A percentile compares a stretch with the other conserved stretches of the same genome.
These are phyloP conservation scores for Eufriesea mexicana DNA, from an alignment of 1,140 invertebrate genomes.

Conservation along the genomic window DNA sequence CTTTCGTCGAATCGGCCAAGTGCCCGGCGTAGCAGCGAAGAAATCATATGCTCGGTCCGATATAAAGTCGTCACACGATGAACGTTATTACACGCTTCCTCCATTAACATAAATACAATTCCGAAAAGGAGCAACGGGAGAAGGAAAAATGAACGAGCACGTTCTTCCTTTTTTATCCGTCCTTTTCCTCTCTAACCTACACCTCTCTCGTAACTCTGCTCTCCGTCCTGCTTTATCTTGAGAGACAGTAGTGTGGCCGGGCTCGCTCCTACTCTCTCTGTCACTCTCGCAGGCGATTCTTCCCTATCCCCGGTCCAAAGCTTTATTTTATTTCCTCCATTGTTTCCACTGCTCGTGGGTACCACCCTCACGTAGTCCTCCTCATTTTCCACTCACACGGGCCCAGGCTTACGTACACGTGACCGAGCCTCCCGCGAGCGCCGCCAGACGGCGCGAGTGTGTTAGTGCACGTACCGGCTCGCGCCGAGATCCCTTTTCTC, in stretches of 20 bases:
- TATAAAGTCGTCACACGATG: constrained; percentile 15
- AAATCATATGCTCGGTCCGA: not conserved
- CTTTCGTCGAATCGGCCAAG: constrained; percentile 17
- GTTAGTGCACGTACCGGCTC: constrained; percentile 55
- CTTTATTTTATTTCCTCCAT: constrained; percentile 80
- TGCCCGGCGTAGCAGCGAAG: not conserved
- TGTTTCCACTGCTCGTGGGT: constrained; percentile 73
- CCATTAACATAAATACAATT: constrained; percentile 43
- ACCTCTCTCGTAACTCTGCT: constrained; percentile 29
- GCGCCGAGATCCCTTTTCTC: constrained; percentile 74
- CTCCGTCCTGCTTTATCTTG: constrained; percentile 64
- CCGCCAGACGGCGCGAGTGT: constrained; percentile 15
- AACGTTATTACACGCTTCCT: not conserved
- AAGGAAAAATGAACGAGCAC: not conserved
- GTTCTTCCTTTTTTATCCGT: constrained; percentile 23
- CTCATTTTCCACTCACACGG: constrained; percentile 72
- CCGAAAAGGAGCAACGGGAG: not conserved
- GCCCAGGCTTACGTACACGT: constrained; percentile 44
- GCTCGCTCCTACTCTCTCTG: constrained; percentile 1
- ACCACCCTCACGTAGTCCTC: constrained; percentile 67
- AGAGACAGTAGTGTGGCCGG: constrained; percentile 57
- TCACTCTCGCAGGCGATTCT: constrained; percentile 1
- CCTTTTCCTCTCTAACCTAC: constrained; percentile 7
- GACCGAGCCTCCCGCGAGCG: constrained; percentile 30
- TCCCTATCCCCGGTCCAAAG: constrained; percentile 61